Conservation (phyloP, 1,140 invertebrate species). For the Heliconius congener region DNA sequence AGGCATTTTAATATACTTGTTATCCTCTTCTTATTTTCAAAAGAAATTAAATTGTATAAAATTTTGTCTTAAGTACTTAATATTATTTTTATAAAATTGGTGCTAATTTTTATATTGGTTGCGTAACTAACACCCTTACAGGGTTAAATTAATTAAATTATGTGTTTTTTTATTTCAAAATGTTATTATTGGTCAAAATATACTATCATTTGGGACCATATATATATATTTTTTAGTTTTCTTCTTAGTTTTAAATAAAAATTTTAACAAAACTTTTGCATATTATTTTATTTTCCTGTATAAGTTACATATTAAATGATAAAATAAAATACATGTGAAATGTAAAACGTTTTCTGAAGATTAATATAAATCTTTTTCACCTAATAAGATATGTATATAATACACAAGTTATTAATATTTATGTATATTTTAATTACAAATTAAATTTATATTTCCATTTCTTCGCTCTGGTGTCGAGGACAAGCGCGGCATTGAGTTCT, state of each 20-base stretch:
- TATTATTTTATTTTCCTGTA: constrained; percentile 27
- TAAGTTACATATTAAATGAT: no score
- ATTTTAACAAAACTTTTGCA: constrained; percentile 24
- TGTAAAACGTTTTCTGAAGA: background rate
- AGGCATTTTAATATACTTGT: constrained; percentile 26
- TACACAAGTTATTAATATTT: no score
- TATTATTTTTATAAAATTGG: constrained; percentile 33
- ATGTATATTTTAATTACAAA: no score
- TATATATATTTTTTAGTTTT: constrained; percentile 41
- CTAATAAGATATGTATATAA: no score
- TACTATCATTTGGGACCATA: constrained; percentile 44
- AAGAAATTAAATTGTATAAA: background rate
- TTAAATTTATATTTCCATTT: no score
- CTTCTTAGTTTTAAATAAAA: constrained; percentile 44
- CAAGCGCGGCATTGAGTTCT: no score
- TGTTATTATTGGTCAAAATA: constrained; percentile 41
- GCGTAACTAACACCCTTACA: constrained; percentile 30
- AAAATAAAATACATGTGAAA: no score
- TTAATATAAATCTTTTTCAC: background rate
- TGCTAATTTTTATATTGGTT: constrained; percentile 36
- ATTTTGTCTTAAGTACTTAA: constrained; percentile 3
- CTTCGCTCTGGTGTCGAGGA: no score
- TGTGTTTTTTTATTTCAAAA: constrained; percentile 22
- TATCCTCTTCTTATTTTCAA: background rate
- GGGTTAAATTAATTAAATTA: constrained; percentile 30